Conservation (phyloP, 2,888 invertebrate genomes). For the Antitype chi region DNA sequence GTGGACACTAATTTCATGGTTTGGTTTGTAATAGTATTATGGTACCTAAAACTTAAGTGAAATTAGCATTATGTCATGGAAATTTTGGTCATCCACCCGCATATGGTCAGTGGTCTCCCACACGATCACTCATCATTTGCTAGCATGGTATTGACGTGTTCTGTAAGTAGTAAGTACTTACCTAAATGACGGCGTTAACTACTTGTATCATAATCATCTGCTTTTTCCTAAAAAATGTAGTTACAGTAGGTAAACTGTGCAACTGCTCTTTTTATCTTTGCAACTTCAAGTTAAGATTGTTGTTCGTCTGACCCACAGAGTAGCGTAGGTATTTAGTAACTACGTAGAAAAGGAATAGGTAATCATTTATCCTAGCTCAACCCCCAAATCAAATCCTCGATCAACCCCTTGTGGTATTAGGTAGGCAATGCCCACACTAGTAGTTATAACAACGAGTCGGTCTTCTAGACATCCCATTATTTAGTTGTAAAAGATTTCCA, state of each 20-base stretch:
- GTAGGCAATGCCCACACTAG: background rate
- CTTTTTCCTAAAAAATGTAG: background rate
- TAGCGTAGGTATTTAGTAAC: background rate
- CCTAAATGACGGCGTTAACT: background rate
- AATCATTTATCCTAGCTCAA: background rate
- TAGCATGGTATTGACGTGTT: background rate
- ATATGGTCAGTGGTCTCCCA: background rate
- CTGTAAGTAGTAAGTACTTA: no score
- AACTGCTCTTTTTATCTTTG: background rate
- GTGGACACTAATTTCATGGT: background rate
- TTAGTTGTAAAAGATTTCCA: no score
- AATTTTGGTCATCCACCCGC: background rate
- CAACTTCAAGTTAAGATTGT: background rate
- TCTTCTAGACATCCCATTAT: background rate
- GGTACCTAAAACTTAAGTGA: background rate
- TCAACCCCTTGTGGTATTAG: background rate
- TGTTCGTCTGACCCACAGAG: background rate
- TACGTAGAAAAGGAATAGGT: no score
- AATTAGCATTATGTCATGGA: background rate
- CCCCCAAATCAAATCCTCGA: no score
- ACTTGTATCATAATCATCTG: background rate
- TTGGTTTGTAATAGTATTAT: background rate
- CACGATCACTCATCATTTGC: background rate
- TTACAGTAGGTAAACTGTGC: background rate
- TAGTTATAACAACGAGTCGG: background rate